Base-by-base conservation (phyloP, 2,888 invertebrate genomes). In the Pedicia rivosa region DNA sequence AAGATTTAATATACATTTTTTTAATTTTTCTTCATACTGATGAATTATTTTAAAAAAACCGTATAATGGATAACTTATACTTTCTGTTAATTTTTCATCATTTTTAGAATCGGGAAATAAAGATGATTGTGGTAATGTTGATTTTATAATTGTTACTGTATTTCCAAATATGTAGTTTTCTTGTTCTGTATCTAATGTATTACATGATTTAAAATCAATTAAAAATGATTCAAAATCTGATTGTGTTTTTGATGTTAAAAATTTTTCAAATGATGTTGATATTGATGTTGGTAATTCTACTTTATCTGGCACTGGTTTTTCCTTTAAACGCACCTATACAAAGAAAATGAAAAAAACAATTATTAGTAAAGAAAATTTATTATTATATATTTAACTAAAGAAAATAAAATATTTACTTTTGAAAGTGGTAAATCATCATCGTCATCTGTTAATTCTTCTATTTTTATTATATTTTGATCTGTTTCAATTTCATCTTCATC, bases 1-100 rank as follows among this genome's bases (percentile, higher is more conserved):
- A 32, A 94, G 66, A 46, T 78, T 73, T 45, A 87, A 65, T 45
- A 90, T 65, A 22, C 86, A 74, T 59, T 84, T 83, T 46, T 82
- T 72, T 43, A 73, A 70, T 49, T 79, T 66, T 58, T 81, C 76
- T 59, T 88, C 74, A 55, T 78, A 67, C 48, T 77, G 75, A 51
- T 78, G 78, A 37, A 92, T 67, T 60, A 79, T 82, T 48, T 83
- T 73, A 59, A 88, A 86, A 66, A 94, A 70, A 13, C 88, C 78
- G 62, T 90, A 94, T 47, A 94, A 59, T 38, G 88, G 87, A 24
- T 77, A 72, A 49, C 78, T 79, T 50, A 84, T 75, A 50, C 82
- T 83, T 54, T 82, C 81, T 47, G 75, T 71, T 42, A 84, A 45
- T 43, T 68, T 65, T 48, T 74, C 73, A 43, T 73, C 72, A 28